phyloP scores from a whole-genome alignment of 2,888 invertebrate species.

The Patella depressa region DNA sequence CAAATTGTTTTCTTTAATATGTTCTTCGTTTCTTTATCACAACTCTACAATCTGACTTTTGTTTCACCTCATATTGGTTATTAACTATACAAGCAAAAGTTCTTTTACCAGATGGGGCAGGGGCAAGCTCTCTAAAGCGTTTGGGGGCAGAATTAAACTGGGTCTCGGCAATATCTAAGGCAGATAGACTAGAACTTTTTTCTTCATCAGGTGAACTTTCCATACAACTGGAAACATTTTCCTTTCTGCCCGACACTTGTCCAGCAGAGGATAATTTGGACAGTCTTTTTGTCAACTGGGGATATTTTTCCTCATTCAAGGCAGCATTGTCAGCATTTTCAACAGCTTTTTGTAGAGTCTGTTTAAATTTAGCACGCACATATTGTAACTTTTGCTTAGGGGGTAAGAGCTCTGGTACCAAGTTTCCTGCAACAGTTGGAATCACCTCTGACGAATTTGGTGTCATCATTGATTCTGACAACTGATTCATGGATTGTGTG shows the following conservation, averaged over 20 bases:
- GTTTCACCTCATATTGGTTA: conserved; percentile 19
- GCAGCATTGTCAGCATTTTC: conserved; percentile 27
- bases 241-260: neutral
- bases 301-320: conserved; percentile 12
- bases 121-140: neutral
- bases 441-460: neutral
- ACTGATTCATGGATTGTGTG: neutral
- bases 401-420: conserved; percentile 34
- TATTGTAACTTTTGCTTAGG: conserved; percentile 50
- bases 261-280: neutral
- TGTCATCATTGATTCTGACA: neutral
- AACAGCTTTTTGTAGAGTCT: conserved; percentile 45
- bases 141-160: neutral
- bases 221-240: neutral
- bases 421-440: neutral
- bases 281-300: conserved; percentile 16
- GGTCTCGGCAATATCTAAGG: neutral
- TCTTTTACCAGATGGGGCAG: neutral
- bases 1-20: no score
- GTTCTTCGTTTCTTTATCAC: conserved; percentile 16
- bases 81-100: conserved; percentile 9
- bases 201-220: neutral
- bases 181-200: neutral
- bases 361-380: conserved; percentile 47
- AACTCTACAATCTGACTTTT: conserved; percentile 20